Base-by-base conservation (phyloP, 2,888 invertebrate genomes). In the Perizoma affinitatum region DNA sequence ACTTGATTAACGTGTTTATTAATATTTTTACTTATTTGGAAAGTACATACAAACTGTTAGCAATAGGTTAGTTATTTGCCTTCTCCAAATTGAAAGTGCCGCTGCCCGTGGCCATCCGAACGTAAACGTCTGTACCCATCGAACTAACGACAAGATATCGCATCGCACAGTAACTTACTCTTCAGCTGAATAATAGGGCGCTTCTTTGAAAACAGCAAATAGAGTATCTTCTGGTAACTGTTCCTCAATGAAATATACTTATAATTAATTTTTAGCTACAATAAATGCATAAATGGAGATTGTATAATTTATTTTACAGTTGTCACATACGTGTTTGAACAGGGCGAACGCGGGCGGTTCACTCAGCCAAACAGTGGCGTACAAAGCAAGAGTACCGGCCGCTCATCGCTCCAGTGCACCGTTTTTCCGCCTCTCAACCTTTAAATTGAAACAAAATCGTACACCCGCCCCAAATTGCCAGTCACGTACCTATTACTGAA, bases 381-480 rank as follows among this genome's bases (percentile, higher is more conserved):
- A 84, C 87, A 88, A 88, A 88, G 87, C 86, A 80, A 79, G 78
- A 77, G 79, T 80, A 76, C 74, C 75, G 82, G 73, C 73, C 81
- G 74, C 80, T 83, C 83, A 80, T 74, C 86, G 84, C 76, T 83
- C 75, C 77, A 75, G 70, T 85, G 84, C 84, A 79, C 79, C 77
- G 78, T 79, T 84, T 84, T 86, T 85, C 80, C 83, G 75, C 81
- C 82, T 77, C 79, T 81, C 82, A 80, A 83, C 81, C 81, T 86
- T 87, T 84, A 80, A 86, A 87, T 82, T 84, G 83, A 84, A 87
- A 87, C 82, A 84, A 87, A 86, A 84, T 82, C 77, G 78, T 74
- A 81, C 73, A 77, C 75, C 72, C 70, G 41, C 66, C 69, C 70
- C 71, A 75, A 80, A 78, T 78, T 79, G 75, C 71, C 68, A 72